Evolutionary conservation across 2,797 vertebrate genomes (phyloP).

Genomic region (Pseudochaenichthys georgianus): DNA sequence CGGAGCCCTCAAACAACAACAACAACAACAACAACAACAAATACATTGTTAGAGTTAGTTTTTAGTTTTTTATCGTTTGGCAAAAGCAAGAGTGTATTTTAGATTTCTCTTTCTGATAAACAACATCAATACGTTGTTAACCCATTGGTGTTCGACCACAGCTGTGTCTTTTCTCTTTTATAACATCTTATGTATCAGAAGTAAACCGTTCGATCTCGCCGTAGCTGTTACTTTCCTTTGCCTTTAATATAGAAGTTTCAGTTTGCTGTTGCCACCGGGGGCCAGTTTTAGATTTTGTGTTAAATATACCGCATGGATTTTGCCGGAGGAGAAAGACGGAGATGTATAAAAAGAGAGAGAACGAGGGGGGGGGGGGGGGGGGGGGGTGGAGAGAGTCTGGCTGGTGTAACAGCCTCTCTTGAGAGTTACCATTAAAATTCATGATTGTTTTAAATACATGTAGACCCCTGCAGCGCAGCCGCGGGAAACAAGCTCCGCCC

Average conservation of each 20-base stretch:
- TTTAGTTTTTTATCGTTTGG: too few species aligned
- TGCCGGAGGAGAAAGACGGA: slow-evolving; percentile 60
- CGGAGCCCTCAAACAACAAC: too few species aligned
- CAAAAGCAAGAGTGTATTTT: too few species aligned
- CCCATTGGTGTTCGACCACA: too few species aligned
- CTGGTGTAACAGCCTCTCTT: slow-evolving; percentile 62
- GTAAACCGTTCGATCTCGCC: neutral
- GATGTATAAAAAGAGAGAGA: neutral
- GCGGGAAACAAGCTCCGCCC: slow-evolving; percentile 60
- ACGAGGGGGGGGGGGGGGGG: neutral
- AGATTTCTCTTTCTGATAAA: too few species aligned
- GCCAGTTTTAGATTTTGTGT: slow-evolving; percentile 76
- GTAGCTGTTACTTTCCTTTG: slow-evolving; percentile 57
- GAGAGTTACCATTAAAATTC: slow-evolving; percentile 80
- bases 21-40: too few species aligned
- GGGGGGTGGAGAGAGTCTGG: slow-evolving; percentile 17
- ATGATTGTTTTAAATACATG: slow-evolving; percentile 83
- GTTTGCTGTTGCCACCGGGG: slow-evolving; percentile 64
- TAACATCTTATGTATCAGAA: too few species aligned
- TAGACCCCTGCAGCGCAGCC: slow-evolving; percentile 73
- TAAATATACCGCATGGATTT: slow-evolving; percentile 73
- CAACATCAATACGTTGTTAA: too few species aligned
- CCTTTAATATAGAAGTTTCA: slow-evolving; percentile 63
- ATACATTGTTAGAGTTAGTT: too few species aligned
- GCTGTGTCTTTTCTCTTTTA: too few species aligned